Evolutionary conservation across 2,113 vertebrate genomes (phyloP).

Genomic region (Tricholaema leucomelas): DNA sequence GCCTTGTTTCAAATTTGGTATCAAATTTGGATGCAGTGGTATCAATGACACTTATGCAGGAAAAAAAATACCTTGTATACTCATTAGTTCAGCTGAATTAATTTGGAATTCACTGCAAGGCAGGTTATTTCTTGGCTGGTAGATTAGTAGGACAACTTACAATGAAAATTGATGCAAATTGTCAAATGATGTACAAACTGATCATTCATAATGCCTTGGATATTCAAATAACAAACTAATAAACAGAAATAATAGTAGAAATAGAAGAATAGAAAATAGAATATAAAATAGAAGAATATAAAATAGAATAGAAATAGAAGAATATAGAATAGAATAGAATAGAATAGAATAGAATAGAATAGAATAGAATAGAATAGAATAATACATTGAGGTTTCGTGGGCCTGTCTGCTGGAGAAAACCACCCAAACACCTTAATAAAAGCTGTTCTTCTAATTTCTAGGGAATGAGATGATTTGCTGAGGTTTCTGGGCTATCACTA

Average conservation of each 20-base stretch:
- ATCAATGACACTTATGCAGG: neutral
- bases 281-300: too few species aligned
- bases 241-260: neutral
- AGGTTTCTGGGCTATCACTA: neutral
- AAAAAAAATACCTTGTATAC: neutral
- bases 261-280: too few species aligned
- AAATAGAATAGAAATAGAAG: too few species aligned
- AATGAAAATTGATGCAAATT: neutral
- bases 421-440: neutral
- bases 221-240: neutral
- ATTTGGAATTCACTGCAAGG: neutral
- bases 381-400: neutral
- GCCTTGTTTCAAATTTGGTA: neutral
- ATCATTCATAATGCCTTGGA: neutral
- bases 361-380: too few species aligned
- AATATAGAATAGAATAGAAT: too few species aligned
- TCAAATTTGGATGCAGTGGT: neutral
- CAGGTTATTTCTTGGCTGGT: neutral
- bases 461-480: neutral
- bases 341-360: neutral
- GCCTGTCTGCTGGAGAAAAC: neutral
- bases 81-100: neutral
- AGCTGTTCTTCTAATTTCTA: neutral
- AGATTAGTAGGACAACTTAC: neutral
- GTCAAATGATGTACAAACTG: neutral